A percentile compares a stretch with the other conserved stretches of the same genome.
Conservation (phyloP, 2,888 invertebrate genomes). For the Euphydryas editha region DNA sequence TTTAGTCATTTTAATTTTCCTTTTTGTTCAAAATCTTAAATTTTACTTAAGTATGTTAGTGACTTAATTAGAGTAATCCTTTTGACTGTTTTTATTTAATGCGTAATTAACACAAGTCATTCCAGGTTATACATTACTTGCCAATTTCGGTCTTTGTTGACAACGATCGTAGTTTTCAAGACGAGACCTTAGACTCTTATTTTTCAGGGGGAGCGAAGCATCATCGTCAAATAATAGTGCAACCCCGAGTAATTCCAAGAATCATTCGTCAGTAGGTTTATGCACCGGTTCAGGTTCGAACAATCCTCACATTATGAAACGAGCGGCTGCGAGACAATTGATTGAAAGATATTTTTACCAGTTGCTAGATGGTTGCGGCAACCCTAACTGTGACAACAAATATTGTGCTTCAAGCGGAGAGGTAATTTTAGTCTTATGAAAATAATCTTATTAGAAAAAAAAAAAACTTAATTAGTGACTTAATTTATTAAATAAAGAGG, state of each 20-base stretch:
- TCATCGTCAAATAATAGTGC: slow-evolving; percentile 74
- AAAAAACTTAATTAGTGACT: slow-evolving; percentile 22
- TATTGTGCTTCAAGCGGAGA: slow-evolving; percentile 95
- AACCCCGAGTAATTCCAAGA: slow-evolving; percentile 67
- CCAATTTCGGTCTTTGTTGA: slow-evolving; percentile 72
- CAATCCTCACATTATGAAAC: slow-evolving; percentile 86
- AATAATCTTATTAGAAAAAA: background rate
- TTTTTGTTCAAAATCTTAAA: slow-evolving; percentile 18
- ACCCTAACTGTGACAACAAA: slow-evolving; percentile 92
- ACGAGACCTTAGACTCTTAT: slow-evolving; percentile 8
- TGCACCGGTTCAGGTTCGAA: slow-evolving; percentile 59
- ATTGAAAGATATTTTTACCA: slow-evolving; percentile 97
- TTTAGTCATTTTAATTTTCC: slow-evolving; percentile 40
- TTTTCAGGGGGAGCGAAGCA: slow-evolving; percentile 80
- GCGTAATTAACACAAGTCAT: slow-evolving; percentile 44
- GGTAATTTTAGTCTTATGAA: slow-evolving; percentile 69
- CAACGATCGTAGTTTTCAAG: slow-evolving; percentile 12
- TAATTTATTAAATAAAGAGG: background rate
- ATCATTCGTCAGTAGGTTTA: slow-evolving; percentile 64
- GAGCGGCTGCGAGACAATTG: slow-evolving; percentile 91
- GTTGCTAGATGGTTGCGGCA: slow-evolving; percentile 95
- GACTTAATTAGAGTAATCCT: slow-evolving; percentile 5
- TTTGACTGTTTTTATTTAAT: slow-evolving; percentile 10
- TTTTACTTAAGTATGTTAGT: slow-evolving; percentile 7
- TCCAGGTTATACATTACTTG: slow-evolving; percentile 77